Evolutionary conservation across 2,113 vertebrate genomes (phyloP).

Genomic region (Sebastes fasciatus): DNA sequence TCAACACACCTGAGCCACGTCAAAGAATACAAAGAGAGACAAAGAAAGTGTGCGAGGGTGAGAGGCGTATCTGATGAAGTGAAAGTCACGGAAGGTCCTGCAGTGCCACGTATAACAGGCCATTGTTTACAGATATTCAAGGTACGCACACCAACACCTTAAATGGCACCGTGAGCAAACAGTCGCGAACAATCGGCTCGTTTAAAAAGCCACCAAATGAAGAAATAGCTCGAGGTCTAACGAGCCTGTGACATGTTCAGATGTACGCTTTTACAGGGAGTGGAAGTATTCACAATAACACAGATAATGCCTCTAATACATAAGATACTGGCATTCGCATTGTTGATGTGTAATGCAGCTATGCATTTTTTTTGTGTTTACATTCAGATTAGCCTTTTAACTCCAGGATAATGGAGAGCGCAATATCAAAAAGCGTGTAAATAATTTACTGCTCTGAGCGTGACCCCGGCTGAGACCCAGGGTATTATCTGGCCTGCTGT

Average conservation of each 20-base stretch:
- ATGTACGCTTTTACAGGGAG: slow-evolving; percentile 8
- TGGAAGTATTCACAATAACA: not conserved
- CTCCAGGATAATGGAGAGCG: not conserved
- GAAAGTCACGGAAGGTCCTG: slow-evolving; percentile 4
- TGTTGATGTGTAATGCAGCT: not conserved
- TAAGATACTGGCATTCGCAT: not conserved
- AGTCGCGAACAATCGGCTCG: not conserved
- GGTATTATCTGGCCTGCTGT: slow-evolving; percentile 32
- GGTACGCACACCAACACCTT: not conserved
- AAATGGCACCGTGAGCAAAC: not conserved
- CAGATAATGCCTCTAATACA: not conserved
- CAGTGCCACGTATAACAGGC: not conserved
- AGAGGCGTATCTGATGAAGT: slow-evolving; percentile 1
- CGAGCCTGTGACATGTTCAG: not conserved
- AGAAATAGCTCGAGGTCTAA: not conserved
- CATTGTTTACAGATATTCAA: slow-evolving; percentile 23
- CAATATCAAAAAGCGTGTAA: slow-evolving; percentile 28
- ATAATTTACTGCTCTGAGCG: slow-evolving; percentile 36
- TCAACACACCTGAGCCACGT: slow-evolving; percentile 88
- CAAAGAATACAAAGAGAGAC: not conserved
- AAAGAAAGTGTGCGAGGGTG: not conserved
- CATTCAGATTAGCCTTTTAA: not conserved
- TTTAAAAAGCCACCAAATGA: not conserved
- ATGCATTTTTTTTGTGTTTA: not conserved
- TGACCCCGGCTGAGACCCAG: not conserved